Percentiles rank a stretch among this genome's conserved stretches.
These are phyloP conservation scores for Callithrix jacchus DNA, from an alignment of 2,113 vertebrate species.

Conservation along the genomic window DNA sequence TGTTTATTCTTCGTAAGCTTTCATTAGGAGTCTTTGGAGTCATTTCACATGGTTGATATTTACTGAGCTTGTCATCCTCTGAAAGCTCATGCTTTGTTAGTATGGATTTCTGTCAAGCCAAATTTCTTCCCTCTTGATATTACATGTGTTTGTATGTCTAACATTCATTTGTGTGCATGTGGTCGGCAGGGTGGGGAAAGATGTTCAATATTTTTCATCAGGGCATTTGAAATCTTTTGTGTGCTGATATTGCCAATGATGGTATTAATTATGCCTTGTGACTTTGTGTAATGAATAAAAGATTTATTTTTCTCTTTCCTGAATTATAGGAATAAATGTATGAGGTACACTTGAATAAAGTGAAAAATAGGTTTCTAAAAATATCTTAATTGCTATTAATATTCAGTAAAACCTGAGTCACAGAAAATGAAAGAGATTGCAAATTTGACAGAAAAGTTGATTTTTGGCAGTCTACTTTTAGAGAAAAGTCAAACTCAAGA, in stretches of 20 bases:
- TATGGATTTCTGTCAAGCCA: constrained; percentile 25
- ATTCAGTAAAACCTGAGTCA: constrained; percentile 11
- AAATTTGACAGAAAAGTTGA: neutral
- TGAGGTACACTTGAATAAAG: neutral
- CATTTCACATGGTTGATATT: neutral
- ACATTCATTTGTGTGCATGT: neutral
- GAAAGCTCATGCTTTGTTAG: neutral
- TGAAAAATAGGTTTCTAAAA: constrained; percentile 6
- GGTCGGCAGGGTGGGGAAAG: neutral
- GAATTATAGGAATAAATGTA: neutral
- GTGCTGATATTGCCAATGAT: neutral
- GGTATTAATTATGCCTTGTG: neutral
- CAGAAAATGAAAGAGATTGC: neutral
- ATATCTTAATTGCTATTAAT: neutral
- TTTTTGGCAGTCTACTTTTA: neutral
- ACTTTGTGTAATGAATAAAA: constrained; percentile 15
- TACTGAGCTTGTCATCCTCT: neutral
- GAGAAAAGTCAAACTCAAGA: neutral
- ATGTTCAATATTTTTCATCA: constrained; percentile 35
- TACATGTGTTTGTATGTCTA: neutral
- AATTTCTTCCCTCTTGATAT: neutral
- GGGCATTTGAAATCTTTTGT: neutral
- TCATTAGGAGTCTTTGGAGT: constrained; percentile 1
- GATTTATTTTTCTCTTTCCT: neutral
- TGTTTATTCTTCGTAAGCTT: neutral